Conservation (phyloP, 2,113 vertebrate genomes). For the Piaya cayana region DNA sequence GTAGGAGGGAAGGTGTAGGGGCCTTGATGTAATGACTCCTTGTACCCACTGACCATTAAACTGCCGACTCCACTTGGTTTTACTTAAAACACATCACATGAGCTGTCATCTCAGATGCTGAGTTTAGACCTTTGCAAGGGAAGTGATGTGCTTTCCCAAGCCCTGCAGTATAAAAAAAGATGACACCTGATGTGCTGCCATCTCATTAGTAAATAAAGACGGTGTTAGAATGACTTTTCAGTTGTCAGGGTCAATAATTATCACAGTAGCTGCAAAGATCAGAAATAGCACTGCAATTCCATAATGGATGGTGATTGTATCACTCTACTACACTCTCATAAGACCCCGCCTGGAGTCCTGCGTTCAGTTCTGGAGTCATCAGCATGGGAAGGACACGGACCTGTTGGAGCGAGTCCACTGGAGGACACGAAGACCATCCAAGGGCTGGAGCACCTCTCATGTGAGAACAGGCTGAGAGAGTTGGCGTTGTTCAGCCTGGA, state of each 20-base stretch:
- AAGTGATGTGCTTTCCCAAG: not conserved
- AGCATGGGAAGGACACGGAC: no score
- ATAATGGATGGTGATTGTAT: not conserved
- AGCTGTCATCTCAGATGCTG: not conserved
- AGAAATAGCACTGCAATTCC: not conserved
- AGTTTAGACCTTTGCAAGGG: not conserved
- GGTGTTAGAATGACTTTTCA: not conserved
- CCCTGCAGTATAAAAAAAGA: not conserved
- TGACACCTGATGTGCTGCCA: not conserved
- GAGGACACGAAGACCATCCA: no score
- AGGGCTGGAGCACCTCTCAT: no score
- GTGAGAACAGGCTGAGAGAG: no score
- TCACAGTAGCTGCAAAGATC: not conserved
- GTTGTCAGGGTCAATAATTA: not conserved
- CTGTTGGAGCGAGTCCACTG: no score
- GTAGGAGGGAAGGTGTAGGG: not conserved
- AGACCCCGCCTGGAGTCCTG: no score
- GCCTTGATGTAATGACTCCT: not conserved
- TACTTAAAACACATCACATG: accelerated
- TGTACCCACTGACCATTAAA: not conserved
- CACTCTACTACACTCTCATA: no score
- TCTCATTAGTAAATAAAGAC: not conserved
- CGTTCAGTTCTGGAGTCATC: no score
- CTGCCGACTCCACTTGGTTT: not conserved
- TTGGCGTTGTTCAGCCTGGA: no score